A percentile compares a stretch with the other conserved stretches of the same genome.
Evolutionary conservation across 2,888 invertebrate genomes (phyloP).

Genomic region (Athalia circularis): DNA sequence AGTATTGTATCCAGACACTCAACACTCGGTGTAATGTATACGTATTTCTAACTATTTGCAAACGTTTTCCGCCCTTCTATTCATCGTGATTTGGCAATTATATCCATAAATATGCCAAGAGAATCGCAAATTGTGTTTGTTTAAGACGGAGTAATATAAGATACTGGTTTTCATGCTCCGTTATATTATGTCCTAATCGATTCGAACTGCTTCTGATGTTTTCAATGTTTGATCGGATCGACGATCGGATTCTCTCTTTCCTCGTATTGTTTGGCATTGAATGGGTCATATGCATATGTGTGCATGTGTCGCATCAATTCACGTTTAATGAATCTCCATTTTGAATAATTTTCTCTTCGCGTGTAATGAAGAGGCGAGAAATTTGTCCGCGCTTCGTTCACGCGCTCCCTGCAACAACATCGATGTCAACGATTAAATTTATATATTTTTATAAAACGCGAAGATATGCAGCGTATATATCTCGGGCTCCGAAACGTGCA

Average conservation of each 20-base stretch:
- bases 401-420: background rate
- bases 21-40: too few relatives aligned
- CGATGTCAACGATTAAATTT: background rate
- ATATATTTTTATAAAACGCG: background rate
- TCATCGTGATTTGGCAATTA: too few relatives aligned
- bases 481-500: background rate
- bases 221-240: background rate
- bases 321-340: background rate
- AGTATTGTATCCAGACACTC: too few relatives aligned
- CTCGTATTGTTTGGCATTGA: constrained; percentile 20
- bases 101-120: too few relatives aligned
- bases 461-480: background rate
- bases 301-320: constrained; percentile 25
- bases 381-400: too few relatives aligned
- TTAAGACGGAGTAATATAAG: too few relatives aligned
- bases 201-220: background rate
- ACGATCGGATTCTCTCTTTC: background rate
- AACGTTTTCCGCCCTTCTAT: too few relatives aligned
- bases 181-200: too few relatives aligned
- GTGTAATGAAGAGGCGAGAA: too few relatives aligned
- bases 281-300: constrained; percentile 9
- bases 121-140: too few relatives aligned
- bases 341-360: background rate
- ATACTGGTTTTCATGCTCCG: too few relatives aligned
- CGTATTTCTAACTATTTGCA: too few relatives aligned